Conservation (phyloP, 2,797 vertebrate species). For the Eospalax fontanierii region DNA sequence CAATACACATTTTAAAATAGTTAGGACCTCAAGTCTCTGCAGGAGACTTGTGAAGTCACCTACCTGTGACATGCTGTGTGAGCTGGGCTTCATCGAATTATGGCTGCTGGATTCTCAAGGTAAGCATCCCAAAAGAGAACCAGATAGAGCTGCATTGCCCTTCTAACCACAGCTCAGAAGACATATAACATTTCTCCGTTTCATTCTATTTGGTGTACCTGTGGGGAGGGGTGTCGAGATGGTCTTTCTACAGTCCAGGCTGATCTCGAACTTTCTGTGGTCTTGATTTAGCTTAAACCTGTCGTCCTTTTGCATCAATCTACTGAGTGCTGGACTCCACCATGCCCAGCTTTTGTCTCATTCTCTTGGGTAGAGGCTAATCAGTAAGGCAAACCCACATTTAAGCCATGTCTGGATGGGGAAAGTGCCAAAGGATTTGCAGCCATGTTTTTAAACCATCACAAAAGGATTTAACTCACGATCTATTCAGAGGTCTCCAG, state of each 20-base stretch:
- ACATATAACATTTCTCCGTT: background rate
- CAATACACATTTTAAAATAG: background rate
- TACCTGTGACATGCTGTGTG: background rate
- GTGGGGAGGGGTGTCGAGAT: too few species aligned
- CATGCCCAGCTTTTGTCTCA: background rate
- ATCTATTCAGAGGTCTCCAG: background rate
- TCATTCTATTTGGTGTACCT: background rate
- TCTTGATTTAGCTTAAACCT: background rate
- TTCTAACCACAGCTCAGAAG: background rate
- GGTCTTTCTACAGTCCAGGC: too few species aligned
- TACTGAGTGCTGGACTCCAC: background rate
- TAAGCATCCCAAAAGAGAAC: background rate
- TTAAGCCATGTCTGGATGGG: background rate
- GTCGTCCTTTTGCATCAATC: too few species aligned
- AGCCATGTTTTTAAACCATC: background rate
- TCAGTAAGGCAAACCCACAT: background rate
- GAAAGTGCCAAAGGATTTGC: background rate
- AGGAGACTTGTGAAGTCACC: too few species aligned
- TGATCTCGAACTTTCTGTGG: background rate
- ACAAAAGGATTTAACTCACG: slow-evolving; percentile 1
- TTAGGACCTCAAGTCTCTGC: background rate
- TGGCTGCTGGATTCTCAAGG: background rate
- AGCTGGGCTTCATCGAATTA: slow-evolving; percentile 8
- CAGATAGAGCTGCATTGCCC: fast-evolving
- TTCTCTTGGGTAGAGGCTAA: background rate